phyloP scores from a whole-genome alignment of 2,113 vertebrate species.

The Saccopteryx bilineata region DNA sequence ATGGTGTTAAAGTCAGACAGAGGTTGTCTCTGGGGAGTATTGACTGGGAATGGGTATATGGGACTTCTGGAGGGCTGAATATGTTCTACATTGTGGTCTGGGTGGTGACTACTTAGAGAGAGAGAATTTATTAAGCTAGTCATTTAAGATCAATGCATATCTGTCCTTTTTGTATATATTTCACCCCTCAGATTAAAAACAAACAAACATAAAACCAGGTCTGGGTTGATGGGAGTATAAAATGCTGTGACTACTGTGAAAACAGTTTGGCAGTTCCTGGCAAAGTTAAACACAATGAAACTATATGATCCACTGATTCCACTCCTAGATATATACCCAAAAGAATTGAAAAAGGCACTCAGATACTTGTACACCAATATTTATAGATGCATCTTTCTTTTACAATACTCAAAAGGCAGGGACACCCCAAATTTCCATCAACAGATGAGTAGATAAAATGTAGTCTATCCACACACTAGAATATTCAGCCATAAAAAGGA shows the following conservation, averaged over 20 bases:
- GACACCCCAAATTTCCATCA: not conserved
- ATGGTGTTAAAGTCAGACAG: not conserved
- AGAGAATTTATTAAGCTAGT: not conserved
- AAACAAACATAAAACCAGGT: not conserved
- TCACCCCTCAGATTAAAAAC: not conserved
- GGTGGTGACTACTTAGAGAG: not conserved
- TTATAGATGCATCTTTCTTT: not conserved
- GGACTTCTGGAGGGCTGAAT: not conserved
- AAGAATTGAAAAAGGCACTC: not conserved
- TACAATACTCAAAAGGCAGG: not conserved
- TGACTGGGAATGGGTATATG: not conserved
- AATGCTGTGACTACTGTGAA: not conserved
- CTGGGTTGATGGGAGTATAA: not conserved
- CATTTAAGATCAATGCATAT: not conserved
- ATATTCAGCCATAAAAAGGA: not conserved
- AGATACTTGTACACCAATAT: not conserved
- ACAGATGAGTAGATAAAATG: not conserved
- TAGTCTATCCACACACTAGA: too few species aligned
- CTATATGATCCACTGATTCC: fast-evolving
- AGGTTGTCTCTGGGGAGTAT: not conserved
- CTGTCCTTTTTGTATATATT: not conserved
- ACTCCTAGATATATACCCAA: not conserved
- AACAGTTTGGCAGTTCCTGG: not conserved
- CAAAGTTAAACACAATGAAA: not conserved
- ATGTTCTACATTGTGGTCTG: not conserved